Evolutionary conservation across 2,888 invertebrate genomes (phyloP), one percentile per base, ranked within the genome.

Genomic region (Caenorhabditis sp.): DNA sequence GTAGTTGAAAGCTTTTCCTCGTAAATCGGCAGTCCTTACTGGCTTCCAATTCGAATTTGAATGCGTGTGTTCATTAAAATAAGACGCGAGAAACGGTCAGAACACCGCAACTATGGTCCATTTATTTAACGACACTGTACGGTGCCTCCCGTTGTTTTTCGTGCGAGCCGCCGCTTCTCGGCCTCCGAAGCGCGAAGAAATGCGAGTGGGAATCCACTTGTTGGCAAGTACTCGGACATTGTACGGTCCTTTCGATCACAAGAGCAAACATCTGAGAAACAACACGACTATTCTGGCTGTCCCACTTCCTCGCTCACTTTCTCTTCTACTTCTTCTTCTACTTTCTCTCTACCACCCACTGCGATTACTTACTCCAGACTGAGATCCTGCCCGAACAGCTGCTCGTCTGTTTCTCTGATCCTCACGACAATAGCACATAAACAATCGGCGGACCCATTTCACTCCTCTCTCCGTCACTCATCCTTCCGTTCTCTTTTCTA

Each of bases 161-260:
- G 17, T 13, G 41, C 26, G 39, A 39, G 53, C 35, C 53, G 39
- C 15, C 9, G 11, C 24, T 6, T 24, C 26, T 48, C 11, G 45
- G n/a, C 41, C 27, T 17, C 8, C 26, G 15, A 41, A 9, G 55
- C 24, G 50, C 50, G 50, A 50, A 50, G 32, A 50, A 27, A 35
- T 24, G n/a, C n/a, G n/a, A n/a, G n/a, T n/a, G 30, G 30, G 56
- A 56, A 43, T 56, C 48, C 48, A 61, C 46, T 46, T 48, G 61
- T 48, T 61, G 32, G 24, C 35, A 61, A 61, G 46, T 48, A 46
- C 48, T 61, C 46, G 35, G 61, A 61, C 61, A 61, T 48, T 48
- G 61, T 46, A 30, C 43, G 24, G 27, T 26, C 20, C 45, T 9
- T 53, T 13, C 55, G 45, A 58, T 58, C 58, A 43, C 58, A 20